Percentiles rank a stretch among this genome's conserved stretches.
phyloP scores from a whole-genome alignment of 2,113 vertebrate species.

The Mohoua ochrocephala region DNA sequence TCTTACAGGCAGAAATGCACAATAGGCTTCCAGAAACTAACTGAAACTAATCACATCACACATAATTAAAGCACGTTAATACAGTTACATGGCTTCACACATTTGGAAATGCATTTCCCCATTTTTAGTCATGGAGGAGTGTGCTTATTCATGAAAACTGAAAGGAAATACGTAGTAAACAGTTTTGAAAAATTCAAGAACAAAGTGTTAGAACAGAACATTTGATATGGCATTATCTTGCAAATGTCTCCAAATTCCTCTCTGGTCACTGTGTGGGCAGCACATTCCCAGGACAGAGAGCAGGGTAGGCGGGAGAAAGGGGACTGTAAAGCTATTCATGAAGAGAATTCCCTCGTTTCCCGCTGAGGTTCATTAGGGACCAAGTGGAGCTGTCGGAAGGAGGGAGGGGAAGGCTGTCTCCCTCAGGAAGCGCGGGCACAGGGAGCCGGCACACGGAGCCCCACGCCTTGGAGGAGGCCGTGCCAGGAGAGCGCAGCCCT shows the following conservation, averaged over 20 bases:
- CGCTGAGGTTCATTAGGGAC: neutral
- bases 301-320: neutral
- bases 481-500: neutral
- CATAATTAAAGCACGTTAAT: constrained; percentile 20
- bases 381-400: neutral
- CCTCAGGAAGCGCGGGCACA: neutral
- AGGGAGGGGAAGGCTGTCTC: neutral
- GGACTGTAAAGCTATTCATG: constrained; percentile 10
- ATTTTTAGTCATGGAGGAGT: neutral
- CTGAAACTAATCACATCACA: neutral
- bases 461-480: fast-evolving
- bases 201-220: neutral
- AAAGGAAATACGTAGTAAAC: neutral
- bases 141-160: neutral
- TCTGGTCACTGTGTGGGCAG: constrained; percentile 53
- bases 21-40: neutral
- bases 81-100: neutral
- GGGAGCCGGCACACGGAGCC: neutral
- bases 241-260: constrained; percentile 40
- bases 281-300: constrained; percentile 26
- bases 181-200: neutral
- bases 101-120: neutral
- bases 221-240: constrained; percentile 5
- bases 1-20: neutral
- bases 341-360: neutral